These are phyloP conservation scores for Alca torda DNA, from an alignment of 2,797 vertebrate genomes.

Conservation along the genomic window DNA sequence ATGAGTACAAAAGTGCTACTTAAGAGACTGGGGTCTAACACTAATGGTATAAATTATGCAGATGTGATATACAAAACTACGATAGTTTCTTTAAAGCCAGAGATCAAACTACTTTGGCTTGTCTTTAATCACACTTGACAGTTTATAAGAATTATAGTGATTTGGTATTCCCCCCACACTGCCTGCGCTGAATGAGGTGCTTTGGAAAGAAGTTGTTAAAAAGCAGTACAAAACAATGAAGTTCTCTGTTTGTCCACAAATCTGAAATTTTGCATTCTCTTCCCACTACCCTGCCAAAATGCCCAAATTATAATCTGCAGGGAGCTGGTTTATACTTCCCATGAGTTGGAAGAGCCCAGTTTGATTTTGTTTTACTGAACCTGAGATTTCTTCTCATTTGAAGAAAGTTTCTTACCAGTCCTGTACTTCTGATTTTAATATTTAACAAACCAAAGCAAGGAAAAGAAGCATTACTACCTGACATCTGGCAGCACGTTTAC, in stretches of 20 bases:
- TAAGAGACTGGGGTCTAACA: not conserved
- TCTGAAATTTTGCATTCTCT: constrained; percentile 17
- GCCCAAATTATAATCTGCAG: not conserved
- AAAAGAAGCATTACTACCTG: not conserved
- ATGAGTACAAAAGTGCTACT: constrained; percentile 14
- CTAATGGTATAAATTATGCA: constrained; percentile 26
- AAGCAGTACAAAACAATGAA: constrained; percentile 24
- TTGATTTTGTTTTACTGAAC: not conserved
- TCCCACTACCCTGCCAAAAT: not conserved
- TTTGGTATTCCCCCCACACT: not conserved
- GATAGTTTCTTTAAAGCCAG: not conserved
- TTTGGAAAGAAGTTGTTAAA: constrained; percentile 24
- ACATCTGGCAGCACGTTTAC: not conserved
- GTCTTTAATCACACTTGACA: constrained; percentile 25
- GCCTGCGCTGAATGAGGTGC: not conserved
- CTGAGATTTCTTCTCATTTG: not conserved
- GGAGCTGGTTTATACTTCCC: not conserved
- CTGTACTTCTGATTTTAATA: not conserved
- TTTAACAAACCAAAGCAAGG: not conserved
- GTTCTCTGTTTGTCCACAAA: constrained; percentile 12
- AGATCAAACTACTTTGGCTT: constrained; percentile 46
- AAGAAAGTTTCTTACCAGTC: not conserved
- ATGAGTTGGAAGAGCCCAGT: not conserved
- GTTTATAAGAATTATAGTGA: constrained; percentile 19
- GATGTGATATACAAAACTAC: not conserved